Conservation (phyloP, 2,888 invertebrate genomes). For the Deilephila porcellus region DNA sequence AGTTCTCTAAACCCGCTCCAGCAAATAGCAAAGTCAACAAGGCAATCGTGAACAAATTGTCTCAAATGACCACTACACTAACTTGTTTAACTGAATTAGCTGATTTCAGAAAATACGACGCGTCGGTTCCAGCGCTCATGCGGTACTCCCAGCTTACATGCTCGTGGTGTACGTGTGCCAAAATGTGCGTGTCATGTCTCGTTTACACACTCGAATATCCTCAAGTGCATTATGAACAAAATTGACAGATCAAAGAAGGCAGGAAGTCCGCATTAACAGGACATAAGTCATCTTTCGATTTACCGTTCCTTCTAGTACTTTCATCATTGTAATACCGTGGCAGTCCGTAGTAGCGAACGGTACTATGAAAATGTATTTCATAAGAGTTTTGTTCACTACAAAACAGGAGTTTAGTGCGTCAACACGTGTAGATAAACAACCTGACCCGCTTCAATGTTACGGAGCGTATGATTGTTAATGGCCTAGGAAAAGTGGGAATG, state of each 20-base stretch:
- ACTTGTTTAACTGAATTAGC: conserved; percentile 73
- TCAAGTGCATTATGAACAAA: conserved; percentile 72
- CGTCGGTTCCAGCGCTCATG: conserved; percentile 38
- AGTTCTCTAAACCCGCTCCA: conserved; percentile 53
- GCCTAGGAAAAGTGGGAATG: conserved; percentile 27
- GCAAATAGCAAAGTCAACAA: conserved; percentile 71
- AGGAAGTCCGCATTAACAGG: conserved; percentile 78
- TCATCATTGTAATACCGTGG: background rate
- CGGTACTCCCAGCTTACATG: conserved; percentile 40
- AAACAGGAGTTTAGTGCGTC: background rate
- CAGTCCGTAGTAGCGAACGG: background rate
- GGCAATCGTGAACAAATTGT: conserved; percentile 71
- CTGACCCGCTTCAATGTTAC: conserved; percentile 22
- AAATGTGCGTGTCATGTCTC: conserved; percentile 69
- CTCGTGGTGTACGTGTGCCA: conserved; percentile 45
- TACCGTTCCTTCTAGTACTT: conserved; percentile 24
- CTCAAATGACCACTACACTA: conserved; percentile 72
- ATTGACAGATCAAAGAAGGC: conserved; percentile 77
- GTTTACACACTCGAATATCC: conserved; percentile 61
- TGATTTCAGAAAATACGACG: conserved; percentile 70
- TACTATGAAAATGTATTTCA: background rate
- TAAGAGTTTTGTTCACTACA: background rate
- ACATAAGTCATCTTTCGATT: conserved; percentile 67
- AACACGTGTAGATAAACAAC: background rate
- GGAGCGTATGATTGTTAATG: conserved; percentile 25